Percentiles rank a stretch among this genome's conserved stretches.
Evolutionary conservation across 2,888 invertebrate species (phyloP).

Genomic region (Ischnus inquisitorius): DNA sequence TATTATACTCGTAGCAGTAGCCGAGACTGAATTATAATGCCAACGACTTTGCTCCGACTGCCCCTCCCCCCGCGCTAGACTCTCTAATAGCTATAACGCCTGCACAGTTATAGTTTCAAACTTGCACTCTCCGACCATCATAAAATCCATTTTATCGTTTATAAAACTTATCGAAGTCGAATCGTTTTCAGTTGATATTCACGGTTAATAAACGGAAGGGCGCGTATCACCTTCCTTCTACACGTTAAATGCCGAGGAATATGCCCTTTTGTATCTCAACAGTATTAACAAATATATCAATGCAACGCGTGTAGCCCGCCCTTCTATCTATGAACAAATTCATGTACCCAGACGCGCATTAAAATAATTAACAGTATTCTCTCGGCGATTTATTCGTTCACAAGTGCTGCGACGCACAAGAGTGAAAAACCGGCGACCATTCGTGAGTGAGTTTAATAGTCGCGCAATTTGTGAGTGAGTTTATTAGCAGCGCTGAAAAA

Average conservation of each 20-base stretch:
- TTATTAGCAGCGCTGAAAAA: too few species aligned
- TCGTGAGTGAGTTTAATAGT: too few species aligned
- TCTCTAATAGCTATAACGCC: constrained; percentile 49
- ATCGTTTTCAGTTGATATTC: constrained; percentile 29
- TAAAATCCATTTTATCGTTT: constrained; percentile 61
- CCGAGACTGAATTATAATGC: constrained; percentile 58
- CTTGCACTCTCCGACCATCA: constrained; percentile 40
- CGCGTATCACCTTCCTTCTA: background rate
- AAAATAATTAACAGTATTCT: background rate
- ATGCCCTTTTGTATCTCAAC: background rate
- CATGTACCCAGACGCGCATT: background rate
- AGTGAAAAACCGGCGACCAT: too few species aligned
- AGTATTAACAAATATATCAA: background rate
- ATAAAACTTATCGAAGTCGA: constrained; percentile 55
- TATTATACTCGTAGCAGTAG: constrained; percentile 47
- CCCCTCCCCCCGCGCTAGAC: constrained; percentile 49
- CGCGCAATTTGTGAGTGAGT: too few species aligned
- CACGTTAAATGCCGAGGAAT: background rate
- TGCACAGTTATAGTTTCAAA: constrained; percentile 33
- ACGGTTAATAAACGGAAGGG: background rate
- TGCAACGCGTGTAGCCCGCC: background rate
- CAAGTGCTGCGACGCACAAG: too few species aligned
- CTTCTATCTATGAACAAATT: background rate
- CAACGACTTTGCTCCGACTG: constrained; percentile 38
- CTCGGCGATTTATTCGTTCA: background rate